A percentile compares a stretch with the other conserved stretches of the same genome.
Conservation (phyloP, 2,113 vertebrate genomes). For the Nycticryphes semicollaris region DNA sequence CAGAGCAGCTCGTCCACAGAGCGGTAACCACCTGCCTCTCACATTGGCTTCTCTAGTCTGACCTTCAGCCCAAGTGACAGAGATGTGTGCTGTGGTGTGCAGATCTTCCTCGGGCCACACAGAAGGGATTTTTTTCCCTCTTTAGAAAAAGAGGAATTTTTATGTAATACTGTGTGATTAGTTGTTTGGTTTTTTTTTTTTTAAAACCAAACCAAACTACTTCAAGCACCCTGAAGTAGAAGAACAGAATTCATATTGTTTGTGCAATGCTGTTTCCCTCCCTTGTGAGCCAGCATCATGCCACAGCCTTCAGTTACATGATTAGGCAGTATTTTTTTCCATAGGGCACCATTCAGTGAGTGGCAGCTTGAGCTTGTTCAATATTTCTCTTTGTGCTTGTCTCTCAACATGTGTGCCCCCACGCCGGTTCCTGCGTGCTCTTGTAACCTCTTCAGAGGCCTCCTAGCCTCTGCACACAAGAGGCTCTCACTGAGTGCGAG, state of each 20-base stretch:
- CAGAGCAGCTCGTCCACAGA: not conserved
- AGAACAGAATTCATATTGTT: not conserved
- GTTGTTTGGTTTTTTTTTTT: not conserved
- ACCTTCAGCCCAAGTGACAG: not conserved
- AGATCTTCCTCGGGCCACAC: not conserved
- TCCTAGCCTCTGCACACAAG: rapidly evolving
- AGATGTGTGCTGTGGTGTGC: not conserved
- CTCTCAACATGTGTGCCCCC: rapidly evolving
- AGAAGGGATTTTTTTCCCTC: not conserved
- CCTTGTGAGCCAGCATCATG: not conserved
- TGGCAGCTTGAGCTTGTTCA: not conserved
- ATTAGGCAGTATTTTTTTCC: not conserved
- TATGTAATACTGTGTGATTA: not conserved
- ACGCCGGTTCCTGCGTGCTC: rapidly evolving
- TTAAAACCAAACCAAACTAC: not conserved
- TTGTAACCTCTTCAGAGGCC: not conserved
- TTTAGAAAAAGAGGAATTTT: not conserved
- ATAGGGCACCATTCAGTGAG: not conserved
- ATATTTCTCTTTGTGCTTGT: not conserved
- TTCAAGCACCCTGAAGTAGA: not conserved
- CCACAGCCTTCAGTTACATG: not conserved
- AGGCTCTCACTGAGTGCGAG: rapidly evolving
- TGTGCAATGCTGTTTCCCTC: not conserved
- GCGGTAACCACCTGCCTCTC: not conserved
- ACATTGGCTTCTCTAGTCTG: not conserved